A percentile compares a stretch with the other conserved stretches of the same genome.
These are phyloP conservation scores for Cheirogaleus medius DNA, from an alignment of 2,113 vertebrate species.

Conservation along the genomic window DNA sequence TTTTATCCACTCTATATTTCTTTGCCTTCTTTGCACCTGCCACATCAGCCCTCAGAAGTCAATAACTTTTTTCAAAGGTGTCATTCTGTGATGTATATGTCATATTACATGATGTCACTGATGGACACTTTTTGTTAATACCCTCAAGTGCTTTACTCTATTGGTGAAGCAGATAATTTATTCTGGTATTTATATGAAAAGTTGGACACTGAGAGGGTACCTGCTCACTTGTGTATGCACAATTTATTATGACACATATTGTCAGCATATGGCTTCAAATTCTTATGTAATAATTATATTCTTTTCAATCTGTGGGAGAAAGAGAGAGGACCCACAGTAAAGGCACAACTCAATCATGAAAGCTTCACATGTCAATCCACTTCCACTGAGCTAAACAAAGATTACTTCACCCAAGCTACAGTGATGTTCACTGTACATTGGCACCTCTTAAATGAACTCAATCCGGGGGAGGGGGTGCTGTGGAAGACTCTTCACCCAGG, in stretches of 20 bases:
- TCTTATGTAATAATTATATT: not conserved
- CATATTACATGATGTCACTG: not conserved
- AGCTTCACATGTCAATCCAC: not conserved
- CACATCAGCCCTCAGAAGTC: constrained; percentile 50
- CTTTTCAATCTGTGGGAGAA: not conserved
- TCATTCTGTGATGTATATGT: constrained; percentile 24
- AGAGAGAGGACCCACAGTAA: not conserved
- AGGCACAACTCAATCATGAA: not conserved
- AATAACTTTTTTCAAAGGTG: constrained; percentile 47
- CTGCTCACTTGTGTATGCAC: not conserved
- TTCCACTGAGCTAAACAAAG: not conserved
- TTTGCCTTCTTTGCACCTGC: constrained; percentile 66
- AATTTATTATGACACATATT: constrained; percentile 8
- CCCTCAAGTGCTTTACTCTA: constrained; percentile 27
- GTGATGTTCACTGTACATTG: not conserved
- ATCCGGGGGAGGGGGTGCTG: not conserved
- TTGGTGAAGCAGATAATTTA: constrained; percentile 40
- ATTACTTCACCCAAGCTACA: not conserved
- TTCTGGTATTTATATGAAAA: constrained; percentile 37
- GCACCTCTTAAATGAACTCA: not conserved
- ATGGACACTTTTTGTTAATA: constrained; percentile 51
- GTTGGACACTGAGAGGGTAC: not conserved
- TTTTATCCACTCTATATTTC: constrained; percentile 63
- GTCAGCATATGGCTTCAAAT: not conserved
- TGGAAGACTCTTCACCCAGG: not conserved